These are phyloP conservation scores for Brachirus orientalis DNA, from an alignment of 2,113 vertebrate species.

Conservation along the genomic window DNA sequence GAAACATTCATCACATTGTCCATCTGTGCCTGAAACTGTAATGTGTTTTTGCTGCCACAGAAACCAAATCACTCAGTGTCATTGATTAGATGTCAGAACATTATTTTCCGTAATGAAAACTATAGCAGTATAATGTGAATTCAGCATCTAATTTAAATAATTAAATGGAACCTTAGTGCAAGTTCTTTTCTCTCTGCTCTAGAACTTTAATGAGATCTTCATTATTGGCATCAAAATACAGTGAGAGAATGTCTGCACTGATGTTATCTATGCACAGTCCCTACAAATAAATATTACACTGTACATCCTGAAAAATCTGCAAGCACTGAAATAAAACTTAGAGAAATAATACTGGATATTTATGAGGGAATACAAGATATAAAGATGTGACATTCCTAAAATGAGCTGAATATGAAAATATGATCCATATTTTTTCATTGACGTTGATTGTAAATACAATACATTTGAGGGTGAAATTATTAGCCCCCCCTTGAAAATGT, in stretches of 20 bases:
- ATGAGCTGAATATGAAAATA: conserved; percentile 8
- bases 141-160: too few relatives aligned
- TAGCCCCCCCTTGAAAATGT: too few relatives aligned
- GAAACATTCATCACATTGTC: conserved; percentile 9
- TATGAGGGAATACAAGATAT: too few relatives aligned
- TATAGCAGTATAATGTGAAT: neutral
- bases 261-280: too few relatives aligned
- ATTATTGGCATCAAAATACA: neutral
- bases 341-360: too few relatives aligned
- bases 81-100: too few relatives aligned
- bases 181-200: neutral
- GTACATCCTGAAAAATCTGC: neutral
- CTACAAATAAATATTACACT: conserved; percentile 7
- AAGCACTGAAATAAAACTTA: conserved; percentile 1
- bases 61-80: neutral
- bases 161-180: too few relatives aligned
- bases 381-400: too few relatives aligned
- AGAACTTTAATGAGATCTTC: neutral
- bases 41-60: neutral
- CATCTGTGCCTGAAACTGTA: neutral
- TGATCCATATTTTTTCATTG: neutral
- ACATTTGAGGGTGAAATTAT: too few relatives aligned
- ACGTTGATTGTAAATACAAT: too few relatives aligned
- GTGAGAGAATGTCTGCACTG: too few relatives aligned
- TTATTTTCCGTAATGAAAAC: too few relatives aligned